Percentiles rank a stretch among this genome's conserved stretches.
phyloP scores from a whole-genome alignment of 2,113 vertebrate genomes.

The Heloderma charlesbogerti region DNA sequence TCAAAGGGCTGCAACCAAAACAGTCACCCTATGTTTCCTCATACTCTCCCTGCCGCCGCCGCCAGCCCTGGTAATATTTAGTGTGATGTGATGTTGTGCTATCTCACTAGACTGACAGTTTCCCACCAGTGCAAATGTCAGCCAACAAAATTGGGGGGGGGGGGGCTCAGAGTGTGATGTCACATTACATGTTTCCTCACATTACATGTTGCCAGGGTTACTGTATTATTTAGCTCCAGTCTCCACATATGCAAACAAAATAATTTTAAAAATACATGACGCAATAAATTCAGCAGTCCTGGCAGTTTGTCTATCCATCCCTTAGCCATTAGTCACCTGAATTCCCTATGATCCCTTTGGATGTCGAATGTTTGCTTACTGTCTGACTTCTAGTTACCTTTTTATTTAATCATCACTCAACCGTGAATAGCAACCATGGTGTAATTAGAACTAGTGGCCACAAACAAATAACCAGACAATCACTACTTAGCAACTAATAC shows the following conservation, averaged over 20 bases:
- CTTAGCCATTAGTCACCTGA: not conserved
- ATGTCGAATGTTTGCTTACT: not conserved
- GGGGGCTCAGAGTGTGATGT: not conserved
- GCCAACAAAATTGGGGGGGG: not conserved
- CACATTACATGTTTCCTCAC: not conserved
- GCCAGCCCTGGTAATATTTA: not conserved
- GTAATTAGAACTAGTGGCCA: slow-evolving; percentile 20
- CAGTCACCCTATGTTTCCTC: not conserved
- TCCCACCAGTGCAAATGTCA: not conserved
- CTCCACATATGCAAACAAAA: slow-evolving; percentile 36
- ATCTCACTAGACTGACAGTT: too few species aligned
- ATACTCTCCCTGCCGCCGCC: not conserved
- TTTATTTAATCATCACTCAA: slow-evolving; percentile 2
- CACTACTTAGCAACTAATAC: not conserved
- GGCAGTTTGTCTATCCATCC: slow-evolving; percentile 12
- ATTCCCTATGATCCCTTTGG: accelerated
- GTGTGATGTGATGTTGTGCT: not conserved
- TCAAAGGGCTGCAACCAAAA: not conserved
- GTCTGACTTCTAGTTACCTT: not conserved
- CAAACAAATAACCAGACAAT: slow-evolving; percentile 7
- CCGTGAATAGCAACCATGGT: not conserved
- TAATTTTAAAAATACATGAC: not conserved
- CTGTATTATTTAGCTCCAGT: slow-evolving; percentile 10
- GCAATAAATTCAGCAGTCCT: slow-evolving; percentile 31
- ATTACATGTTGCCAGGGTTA: not conserved